Evolutionary conservation across 2,888 invertebrate genomes (phyloP), one percentile per base, ranked within the genome.

Genomic region (Plagodis dolabraria): DNA sequence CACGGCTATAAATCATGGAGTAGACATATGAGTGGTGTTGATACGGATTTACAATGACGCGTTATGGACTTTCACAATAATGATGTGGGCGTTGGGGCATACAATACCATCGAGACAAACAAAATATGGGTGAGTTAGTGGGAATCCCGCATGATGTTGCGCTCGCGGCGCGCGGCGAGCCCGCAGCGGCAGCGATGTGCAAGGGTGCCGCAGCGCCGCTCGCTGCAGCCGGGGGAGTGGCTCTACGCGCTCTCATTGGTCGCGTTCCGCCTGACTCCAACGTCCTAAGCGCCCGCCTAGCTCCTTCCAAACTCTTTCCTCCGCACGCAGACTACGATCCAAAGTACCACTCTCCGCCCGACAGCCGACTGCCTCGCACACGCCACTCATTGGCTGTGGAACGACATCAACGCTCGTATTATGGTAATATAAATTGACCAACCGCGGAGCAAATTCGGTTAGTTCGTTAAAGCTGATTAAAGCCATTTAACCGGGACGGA

Each of bases 361-460:
- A 67, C 71, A 47, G 64, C 56, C 76, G 72, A 9, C 73, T 58
- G 64, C 63, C 72, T 73, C 79, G 70, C 74, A 72, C 82, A 74
- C 75, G 65, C 75, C 76, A 75, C 76, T 76, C 85, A 91, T 92
- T 91, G 92, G 91, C 75, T 80, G 79, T 52, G 67, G 76, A 69
- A 66, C 67, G 70, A 65, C 71, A 70, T 80, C 74, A 74, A 72
- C 72, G 73, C 73, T 72, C 81, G 83, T 86, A 89, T 91, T 90
- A 92, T 93, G 87, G 87, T 89, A 93, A 92, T 93, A 93, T 93
- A 93, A 93, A 93, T 93, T 93, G 93, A 89, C 93, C 92, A 93
- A 93, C 93, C 90, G 89, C 83, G 85, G 90, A 84, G 80, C 89
- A 89, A 92, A 91, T 89, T 92, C 86, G 87, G 91, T 93, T 93